Base-by-base conservation (phyloP, 2,888 invertebrate species). In the Xestoiulus laeticollis region DNA sequence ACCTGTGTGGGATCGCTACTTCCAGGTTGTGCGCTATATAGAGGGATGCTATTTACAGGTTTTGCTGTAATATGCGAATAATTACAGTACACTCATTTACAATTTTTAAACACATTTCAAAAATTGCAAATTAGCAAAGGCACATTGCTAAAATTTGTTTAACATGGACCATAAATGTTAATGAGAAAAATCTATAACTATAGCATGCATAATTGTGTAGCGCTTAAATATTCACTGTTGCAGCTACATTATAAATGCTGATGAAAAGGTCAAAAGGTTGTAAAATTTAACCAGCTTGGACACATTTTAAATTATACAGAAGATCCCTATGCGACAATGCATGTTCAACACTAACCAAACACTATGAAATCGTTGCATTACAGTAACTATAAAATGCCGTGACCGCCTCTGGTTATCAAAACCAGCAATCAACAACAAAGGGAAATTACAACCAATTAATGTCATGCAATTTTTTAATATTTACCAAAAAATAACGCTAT, bases 401-500 rank as follows among this genome's bases (percentile, higher is more conserved):
- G 78, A 78, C 78, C 14, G 3, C 12, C 16, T 2, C 26, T 0
- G 10, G 26, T 30, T 68, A 68, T 78, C 30, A 14, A 6, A 14
- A 10, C 30, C 26, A 30, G 30, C 78, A 22, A 78, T 78, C 78
- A 14, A 26, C 30, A 78, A 78, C 68, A 68, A 22, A 26, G 1
- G 10, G 26, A 68, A 26, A 78, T 78, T 26, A 30, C 78, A 78
- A 78, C 30, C 30, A 30, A 78, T 78, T 78, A 12, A 26, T 3
- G 30, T 78, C 78, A 22, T 78, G 78, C 78, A 12, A 78, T 78
- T 78, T 26, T 30, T 78, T 22, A 14, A 38, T 78, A 78, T 78
- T 78, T 78, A 78, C 78, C 30, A 12, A 78, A 78, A 78, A 78
- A 38, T 78, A 78, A 78, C 10, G 78, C 30, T 78, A 30, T 30